Evolutionary conservation across 2,797 vertebrate genomes (phyloP).

Genomic region (Lutjanus argentimaculatus): DNA sequence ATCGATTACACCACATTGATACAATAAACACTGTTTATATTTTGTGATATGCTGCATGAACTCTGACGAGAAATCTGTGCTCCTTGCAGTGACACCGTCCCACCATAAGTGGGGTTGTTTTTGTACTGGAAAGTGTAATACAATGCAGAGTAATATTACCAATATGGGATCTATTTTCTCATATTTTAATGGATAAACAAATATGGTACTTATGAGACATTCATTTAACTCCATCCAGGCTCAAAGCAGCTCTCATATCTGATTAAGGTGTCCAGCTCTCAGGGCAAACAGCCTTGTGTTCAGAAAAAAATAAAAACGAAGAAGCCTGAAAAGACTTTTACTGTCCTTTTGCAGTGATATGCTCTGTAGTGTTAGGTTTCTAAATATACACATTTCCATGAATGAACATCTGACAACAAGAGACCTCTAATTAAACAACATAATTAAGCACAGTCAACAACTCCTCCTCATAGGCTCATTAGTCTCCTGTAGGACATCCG

Average conservation of each 20-base stretch:
- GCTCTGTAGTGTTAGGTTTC: not conserved
- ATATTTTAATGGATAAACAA: not conserved
- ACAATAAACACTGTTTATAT: too few relatives aligned
- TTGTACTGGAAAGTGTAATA: not conserved
- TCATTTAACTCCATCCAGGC: not conserved
- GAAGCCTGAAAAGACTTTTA: conserved; percentile 2
- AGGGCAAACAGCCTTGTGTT: not conserved
- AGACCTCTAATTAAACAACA: conserved; percentile 2
- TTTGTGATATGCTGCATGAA: conserved; percentile 10
- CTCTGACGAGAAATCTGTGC: not conserved
- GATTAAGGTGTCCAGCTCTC: not conserved
- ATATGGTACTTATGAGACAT: not conserved
- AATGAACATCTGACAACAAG: not conserved
- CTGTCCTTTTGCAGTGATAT: not conserved
- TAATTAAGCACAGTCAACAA: conserved; percentile 3
- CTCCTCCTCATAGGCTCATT: not conserved
- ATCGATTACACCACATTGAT: not conserved
- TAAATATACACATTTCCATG: not conserved
- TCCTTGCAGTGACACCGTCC: not conserved
- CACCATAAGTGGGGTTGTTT: not conserved
- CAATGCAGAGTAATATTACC: not conserved
- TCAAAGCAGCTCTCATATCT: conserved; percentile 1
- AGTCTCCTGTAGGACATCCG: not conserved
- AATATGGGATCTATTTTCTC: not conserved
- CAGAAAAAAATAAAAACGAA: not conserved